Base-by-base conservation (phyloP, 1,140 invertebrate species). In the Pseudomyrmex dendroicus region DNA sequence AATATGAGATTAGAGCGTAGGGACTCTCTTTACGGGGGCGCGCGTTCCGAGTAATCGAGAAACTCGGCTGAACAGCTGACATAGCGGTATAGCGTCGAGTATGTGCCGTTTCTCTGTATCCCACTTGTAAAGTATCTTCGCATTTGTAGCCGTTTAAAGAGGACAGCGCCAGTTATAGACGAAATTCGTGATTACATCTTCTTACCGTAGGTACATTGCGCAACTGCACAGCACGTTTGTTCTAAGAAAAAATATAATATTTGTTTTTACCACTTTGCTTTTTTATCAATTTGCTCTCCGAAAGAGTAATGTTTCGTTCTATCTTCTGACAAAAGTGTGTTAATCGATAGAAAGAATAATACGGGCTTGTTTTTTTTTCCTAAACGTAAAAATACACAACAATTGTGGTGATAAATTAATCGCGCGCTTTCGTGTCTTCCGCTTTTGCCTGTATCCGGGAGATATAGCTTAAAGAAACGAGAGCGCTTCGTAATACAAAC, bases 321-420 rank as follows among this genome's bases (percentile, higher is more conserved):
- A 52, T 1, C 35, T 64, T 50, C 15, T 9, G 15, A 17, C 12
- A 52, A 35, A 35, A 35, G 7, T 52, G 52, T 1, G 12, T 67
- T 77, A 77, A 77, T 77, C 48, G 62, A 67, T 13, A 50, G 12
- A 1, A 8, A 54, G 57, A 1, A 8, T 20, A 64, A 64, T 17
- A 17, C 52, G 12, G 10, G 1, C 20, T 7, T 0, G 25, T 25
- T 57, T 57, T 50, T n/a, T 25, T 15, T 22, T 22, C 5, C 46
- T 59, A 54, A 78, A 70, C 57, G n/a, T 78, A 78, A 48, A 25
- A 80, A 72, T 7, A 35, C 35, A 35, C 35, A 35, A 35, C 35
- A 70, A 57, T 78, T 8, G 12, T 54, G 52, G 4, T 48, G 64
- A 48, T 78, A 35, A 70, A 46, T 8, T 48, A 78, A 48, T 10